Evolutionary conservation across 1,140 invertebrate genomes (phyloP).

Genomic region (Potamilus streckersoni): DNA sequence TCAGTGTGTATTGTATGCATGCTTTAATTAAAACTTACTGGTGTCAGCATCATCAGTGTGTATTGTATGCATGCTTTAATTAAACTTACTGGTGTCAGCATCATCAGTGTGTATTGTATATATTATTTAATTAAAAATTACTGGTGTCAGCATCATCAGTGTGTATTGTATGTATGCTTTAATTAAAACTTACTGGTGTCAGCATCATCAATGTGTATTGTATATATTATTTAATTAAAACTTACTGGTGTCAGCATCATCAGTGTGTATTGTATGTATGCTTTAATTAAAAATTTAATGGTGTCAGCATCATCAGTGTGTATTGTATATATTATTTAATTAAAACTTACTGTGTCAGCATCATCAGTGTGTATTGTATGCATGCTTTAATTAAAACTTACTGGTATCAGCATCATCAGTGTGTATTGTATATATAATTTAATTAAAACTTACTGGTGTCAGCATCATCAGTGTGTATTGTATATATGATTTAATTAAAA

Average conservation of each 20-base stretch:
- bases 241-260: background rate
- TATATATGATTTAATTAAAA: no score
- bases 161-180: no score
- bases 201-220: constrained; percentile 79
- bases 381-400: constrained; percentile 20
- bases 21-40: background rate
- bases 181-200: constrained; percentile 56
- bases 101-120: constrained; percentile 74
- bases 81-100: constrained; percentile 71
- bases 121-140: background rate
- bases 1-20: constrained; percentile 70
- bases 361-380: no score
- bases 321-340: no score
- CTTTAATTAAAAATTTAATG: constrained; percentile 38
- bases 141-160: no score
- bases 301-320: constrained; percentile 80
- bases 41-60: no score
- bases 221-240: no score
- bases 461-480: no score
- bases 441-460: background rate
- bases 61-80: no score
- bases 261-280: no score
- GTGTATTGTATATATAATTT: constrained; percentile 53
- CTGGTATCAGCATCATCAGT: constrained; percentile 77
- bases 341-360: background rate